A percentile compares a stretch with the other conserved stretches of the same genome.
phyloP scores from a whole-genome alignment of 2,113 vertebrate genomes.

The Lathamus discolor region DNA sequence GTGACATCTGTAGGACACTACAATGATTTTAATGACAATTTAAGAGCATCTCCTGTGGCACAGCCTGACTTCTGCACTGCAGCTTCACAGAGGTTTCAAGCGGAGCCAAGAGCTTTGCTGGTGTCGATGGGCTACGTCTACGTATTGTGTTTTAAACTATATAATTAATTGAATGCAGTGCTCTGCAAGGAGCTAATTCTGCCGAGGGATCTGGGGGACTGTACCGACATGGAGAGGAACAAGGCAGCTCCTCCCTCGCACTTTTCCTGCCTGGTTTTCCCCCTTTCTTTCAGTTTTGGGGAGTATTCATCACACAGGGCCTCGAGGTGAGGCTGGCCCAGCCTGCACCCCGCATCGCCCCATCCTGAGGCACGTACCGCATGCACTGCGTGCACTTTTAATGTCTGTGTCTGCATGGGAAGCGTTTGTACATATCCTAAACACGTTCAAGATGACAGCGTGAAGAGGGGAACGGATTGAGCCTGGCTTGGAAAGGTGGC shows the following conservation, averaged over 20 bases:
- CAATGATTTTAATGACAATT: background rate
- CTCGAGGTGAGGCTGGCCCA: background rate
- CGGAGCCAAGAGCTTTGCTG: background rate
- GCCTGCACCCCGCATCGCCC: background rate
- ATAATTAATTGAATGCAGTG: constrained; percentile 31
- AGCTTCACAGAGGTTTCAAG: background rate
- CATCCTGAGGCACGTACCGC: fast-evolving
- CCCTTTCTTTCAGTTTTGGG: background rate
- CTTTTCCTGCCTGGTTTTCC: background rate
- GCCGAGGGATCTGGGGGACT: background rate
- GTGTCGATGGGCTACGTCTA: background rate
- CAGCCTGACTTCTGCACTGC: background rate
- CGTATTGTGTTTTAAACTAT: background rate
- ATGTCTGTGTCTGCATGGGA: fast-evolving
- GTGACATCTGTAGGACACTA: background rate
- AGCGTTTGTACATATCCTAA: fast-evolving
- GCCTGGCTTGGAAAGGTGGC: background rate
- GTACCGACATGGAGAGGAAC: background rate
- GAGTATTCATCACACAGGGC: fast-evolving
- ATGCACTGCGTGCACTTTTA: fast-evolving
- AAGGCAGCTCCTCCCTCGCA: background rate
- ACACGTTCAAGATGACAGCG: fast-evolving
- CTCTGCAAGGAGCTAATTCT: constrained; percentile 2
- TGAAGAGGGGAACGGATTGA: background rate
- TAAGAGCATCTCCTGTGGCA: background rate